Evolutionary conservation across 1,140 invertebrate species (phyloP), one percentile per base, ranked within the genome.

Genomic region (Rhynchophorus ferrugineus): DNA sequence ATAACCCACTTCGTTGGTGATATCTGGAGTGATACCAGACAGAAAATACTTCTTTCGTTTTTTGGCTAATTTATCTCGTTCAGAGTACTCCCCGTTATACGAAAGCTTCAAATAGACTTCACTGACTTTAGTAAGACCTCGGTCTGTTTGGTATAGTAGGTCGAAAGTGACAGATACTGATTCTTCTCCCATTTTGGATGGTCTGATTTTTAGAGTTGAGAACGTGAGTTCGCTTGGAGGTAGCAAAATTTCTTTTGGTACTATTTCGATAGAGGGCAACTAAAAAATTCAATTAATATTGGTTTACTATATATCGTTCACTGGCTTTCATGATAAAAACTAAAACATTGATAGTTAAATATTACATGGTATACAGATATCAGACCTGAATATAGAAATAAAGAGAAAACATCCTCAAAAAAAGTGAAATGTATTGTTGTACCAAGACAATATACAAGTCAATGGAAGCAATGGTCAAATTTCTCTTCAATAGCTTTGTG

Each of bases 1-100:
- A 35, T 56, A 59, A 3, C 62, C 62, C 2, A 61, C 61, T 48
- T 64, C 62, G 24, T 59, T 56, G 8, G 44, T 43, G 36, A 54
- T 54, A 7, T 17, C 33, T 11, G 62, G 62, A 2, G 57, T 56
- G 3, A 64, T 56, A 1, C 59, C 57, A 7, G 47, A 49, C 20
- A 61, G 42, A 34, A 62, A 56, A 41, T 49, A 42, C 0, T 58
- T 54, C 29, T 54, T 56, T 2, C 24, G 24, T 18, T 14, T 37
- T 36, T 2, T 35, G 7, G 18, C 7, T 3, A 47, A 35, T 37
- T 36, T 57, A 3, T 33, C 20, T 2, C 39, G 16, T 38, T 38
- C 16, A 1, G 6, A 11, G 2, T 38, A 11, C 34, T 19, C 34
- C 0, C 5, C 19, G 9, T 13, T 33, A 24, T 39, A 44, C n/a